A percentile compares a stretch with the other conserved stretches of the same genome.
Conservation (phyloP, 1,140 invertebrate genomes). For the Andrena cerasifolii region DNA sequence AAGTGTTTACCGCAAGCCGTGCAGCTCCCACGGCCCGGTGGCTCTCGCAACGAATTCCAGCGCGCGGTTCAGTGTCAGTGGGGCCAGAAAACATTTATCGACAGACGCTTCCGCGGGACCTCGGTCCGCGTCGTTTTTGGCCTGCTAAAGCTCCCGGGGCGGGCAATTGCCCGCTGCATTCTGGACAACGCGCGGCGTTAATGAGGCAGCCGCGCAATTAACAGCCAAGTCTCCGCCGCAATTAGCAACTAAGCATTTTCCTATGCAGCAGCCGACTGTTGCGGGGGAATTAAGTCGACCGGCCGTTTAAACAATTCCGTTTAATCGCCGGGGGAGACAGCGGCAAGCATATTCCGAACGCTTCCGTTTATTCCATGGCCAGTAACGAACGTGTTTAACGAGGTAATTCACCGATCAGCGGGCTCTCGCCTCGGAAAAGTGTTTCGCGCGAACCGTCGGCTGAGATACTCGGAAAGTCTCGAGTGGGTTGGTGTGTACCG, state of each 20-base stretch:
- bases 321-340: too few relatives aligned
- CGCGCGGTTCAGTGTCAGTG: neutral
- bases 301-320: conserved; percentile 42
- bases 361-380: conserved; percentile 9
- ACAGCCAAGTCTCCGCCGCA: conserved; percentile 25
- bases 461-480: too few relatives aligned
- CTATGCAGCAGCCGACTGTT: neutral
- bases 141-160: neutral
- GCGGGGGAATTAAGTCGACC: conserved; percentile 36
- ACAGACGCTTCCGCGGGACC: neutral
- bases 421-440: neutral
- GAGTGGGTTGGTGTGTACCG: neutral
- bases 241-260: conserved; percentile 45
- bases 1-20: too few relatives aligned
- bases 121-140: neutral
- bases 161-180: neutral
- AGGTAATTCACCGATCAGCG: neutral
- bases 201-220: conserved; percentile 34
- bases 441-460: neutral
- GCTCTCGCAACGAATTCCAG: neutral
- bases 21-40: too few relatives aligned
- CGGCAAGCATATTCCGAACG: too few relatives aligned
- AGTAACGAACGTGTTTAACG: conserved; percentile 5
- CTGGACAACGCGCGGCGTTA: neutral
- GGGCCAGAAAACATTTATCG: neutral